Evolutionary conservation across 2,797 vertebrate species (phyloP).

Genomic region (Rachycentron canadum): DNA sequence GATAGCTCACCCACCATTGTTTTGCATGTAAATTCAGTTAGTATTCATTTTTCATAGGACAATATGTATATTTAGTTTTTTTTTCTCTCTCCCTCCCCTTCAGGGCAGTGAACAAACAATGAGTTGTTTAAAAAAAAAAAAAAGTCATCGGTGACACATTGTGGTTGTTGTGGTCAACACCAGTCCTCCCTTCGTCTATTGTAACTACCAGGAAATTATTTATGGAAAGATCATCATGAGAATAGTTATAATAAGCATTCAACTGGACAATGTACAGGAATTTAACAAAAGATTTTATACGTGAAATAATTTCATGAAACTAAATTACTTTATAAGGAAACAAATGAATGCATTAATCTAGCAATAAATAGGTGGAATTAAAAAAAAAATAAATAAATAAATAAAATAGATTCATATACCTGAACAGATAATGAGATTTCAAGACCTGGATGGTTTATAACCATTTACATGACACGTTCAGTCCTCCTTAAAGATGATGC

Average conservation of each 20-base stretch:
- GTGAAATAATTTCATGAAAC: background rate
- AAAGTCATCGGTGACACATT: background rate
- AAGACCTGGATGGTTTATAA: fast-evolving
- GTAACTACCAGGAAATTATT: background rate
- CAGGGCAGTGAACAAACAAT: background rate
- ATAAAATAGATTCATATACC: background rate
- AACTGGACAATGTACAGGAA: background rate
- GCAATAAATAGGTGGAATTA: background rate
- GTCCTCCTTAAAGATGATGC: background rate
- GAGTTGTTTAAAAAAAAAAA: background rate
- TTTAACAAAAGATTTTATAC: background rate
- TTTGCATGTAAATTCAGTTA: slow-evolving; percentile 15
- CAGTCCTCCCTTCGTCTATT: slow-evolving; percentile 1
- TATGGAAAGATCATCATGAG: background rate
- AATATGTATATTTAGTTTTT: background rate
- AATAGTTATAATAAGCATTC: background rate
- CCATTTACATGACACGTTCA: background rate
- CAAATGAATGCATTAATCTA: no score
- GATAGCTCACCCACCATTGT: slow-evolving; percentile 25
- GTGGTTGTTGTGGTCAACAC: background rate
- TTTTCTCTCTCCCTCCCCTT: background rate
- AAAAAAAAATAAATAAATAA: background rate
- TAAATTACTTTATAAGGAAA: no score
- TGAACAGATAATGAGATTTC: no score
- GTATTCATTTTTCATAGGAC: background rate